phyloP scores from a whole-genome alignment of 2,113 vertebrate species.

The Natator depressus region DNA sequence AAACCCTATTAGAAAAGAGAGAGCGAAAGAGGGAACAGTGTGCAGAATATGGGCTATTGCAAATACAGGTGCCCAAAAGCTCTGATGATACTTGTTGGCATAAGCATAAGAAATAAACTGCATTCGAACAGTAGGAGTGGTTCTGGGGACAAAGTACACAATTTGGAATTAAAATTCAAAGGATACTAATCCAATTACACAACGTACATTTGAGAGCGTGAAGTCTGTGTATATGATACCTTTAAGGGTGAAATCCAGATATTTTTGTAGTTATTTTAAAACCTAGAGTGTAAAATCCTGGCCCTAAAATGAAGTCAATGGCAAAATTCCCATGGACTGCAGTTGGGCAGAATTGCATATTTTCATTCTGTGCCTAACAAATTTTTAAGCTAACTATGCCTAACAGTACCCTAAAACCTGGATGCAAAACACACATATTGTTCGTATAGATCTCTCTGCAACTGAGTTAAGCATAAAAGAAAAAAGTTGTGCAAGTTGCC shows the following conservation, averaged over 20 bases:
- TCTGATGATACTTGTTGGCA: background rate
- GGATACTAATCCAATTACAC: background rate
- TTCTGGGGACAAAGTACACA: accelerated
- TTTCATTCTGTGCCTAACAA: background rate
- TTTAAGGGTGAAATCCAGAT: background rate
- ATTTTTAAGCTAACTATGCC: background rate
- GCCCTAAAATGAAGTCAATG: background rate
- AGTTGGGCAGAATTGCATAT: background rate
- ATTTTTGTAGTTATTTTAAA: background rate
- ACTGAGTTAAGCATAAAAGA: background rate
- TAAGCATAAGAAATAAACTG: background rate
- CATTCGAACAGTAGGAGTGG: accelerated
- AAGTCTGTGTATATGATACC: background rate
- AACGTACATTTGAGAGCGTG: background rate
- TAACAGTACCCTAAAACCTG: background rate
- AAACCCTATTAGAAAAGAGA: slow-evolving; percentile 52
- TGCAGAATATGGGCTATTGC: background rate
- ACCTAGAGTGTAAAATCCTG: background rate
- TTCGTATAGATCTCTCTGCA: background rate
- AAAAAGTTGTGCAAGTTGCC: background rate
- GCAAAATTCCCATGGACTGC: background rate
- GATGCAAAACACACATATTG: background rate
- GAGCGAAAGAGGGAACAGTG: slow-evolving; percentile 4
- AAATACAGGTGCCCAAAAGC: background rate
- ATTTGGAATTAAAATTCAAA: background rate